Percentiles rank a stretch among this genome's conserved stretches.
Conservation (phyloP, 2,113 vertebrate genomes). For the Pterocles gutturalis region DNA sequence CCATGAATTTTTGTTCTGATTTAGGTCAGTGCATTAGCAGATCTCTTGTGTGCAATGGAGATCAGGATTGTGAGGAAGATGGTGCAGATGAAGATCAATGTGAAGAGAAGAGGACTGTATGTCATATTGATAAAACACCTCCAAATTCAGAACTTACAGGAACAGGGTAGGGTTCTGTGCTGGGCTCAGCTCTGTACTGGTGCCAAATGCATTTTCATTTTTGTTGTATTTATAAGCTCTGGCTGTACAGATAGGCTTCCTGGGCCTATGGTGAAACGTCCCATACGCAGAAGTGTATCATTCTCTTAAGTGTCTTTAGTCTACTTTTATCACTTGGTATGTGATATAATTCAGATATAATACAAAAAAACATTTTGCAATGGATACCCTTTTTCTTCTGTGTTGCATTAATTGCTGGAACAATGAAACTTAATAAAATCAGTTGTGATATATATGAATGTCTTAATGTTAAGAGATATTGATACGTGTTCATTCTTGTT, state of each 20-base stretch:
- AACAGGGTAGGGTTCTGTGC: constrained; percentile 77
- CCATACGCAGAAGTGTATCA: not conserved
- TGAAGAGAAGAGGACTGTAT: constrained; percentile 66
- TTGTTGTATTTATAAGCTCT: not conserved
- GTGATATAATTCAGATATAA: not conserved
- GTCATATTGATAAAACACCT: constrained; percentile 80
- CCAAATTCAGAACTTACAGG: constrained; percentile 84
- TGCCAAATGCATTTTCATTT: not conserved
- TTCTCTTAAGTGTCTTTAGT: not conserved
- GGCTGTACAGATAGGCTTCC: not conserved
- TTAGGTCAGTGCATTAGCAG: constrained; percentile 87
- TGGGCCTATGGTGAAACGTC: not conserved
- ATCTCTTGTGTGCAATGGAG: constrained; percentile 87
- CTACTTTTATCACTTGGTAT: not conserved
- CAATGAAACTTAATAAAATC: not conserved
- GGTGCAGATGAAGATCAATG: constrained; percentile 84
- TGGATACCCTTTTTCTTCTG: not conserved
- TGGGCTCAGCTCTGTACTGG: not conserved
- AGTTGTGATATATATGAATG: constrained; percentile 24
- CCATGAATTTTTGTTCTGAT: not conserved
- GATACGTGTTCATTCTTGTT: not conserved
- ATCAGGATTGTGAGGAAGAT: constrained; percentile 90
- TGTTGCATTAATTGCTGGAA: constrained; percentile 13
- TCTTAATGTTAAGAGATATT: not conserved
- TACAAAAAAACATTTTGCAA: not conserved